Conservation (phyloP, 1,140 invertebrate genomes). For the Microplitis demolitor region DNA sequence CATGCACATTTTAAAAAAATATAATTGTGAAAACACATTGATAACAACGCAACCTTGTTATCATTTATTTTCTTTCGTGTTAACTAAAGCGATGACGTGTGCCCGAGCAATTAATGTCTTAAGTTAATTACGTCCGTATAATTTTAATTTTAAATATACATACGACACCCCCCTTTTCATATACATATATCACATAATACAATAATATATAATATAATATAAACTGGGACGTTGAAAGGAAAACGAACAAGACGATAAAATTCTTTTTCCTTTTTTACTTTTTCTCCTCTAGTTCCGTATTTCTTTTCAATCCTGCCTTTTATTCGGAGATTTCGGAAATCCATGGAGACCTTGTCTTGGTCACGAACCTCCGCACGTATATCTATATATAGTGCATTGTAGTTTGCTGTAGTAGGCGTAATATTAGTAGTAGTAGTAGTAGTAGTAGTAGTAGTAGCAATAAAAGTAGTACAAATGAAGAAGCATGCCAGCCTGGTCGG, state of each 20-base stretch:
- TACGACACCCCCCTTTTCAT: background rate
- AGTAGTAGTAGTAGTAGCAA: too few relatives aligned
- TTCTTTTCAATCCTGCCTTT: background rate
- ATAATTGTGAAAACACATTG: background rate
- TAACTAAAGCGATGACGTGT: constrained; percentile 19
- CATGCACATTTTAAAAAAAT: background rate
- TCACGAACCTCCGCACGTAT: constrained; percentile 18
- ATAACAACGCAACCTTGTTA: background rate
- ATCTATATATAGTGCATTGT: too few relatives aligned
- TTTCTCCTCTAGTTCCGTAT: background rate
- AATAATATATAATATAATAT: background rate
- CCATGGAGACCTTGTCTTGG: background rate
- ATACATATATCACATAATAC: background rate
- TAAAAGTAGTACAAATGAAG: background rate
- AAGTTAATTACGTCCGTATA: constrained; percentile 15
- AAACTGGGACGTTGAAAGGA: too few relatives aligned
- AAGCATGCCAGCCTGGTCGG: too few relatives aligned
- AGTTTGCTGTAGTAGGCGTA: too few relatives aligned
- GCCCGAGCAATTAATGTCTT: constrained; percentile 18
- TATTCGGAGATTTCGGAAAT: constrained; percentile 16
- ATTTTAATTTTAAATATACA: constrained; percentile 11
- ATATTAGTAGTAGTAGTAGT: too few relatives aligned
- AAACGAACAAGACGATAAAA: background rate
- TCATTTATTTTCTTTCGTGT: background rate
- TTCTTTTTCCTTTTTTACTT: too few relatives aligned